Evolutionary conservation across 2,113 vertebrate species (phyloP), one percentile per base, ranked within the genome.

Genomic region (Taxidea taxus): DNA sequence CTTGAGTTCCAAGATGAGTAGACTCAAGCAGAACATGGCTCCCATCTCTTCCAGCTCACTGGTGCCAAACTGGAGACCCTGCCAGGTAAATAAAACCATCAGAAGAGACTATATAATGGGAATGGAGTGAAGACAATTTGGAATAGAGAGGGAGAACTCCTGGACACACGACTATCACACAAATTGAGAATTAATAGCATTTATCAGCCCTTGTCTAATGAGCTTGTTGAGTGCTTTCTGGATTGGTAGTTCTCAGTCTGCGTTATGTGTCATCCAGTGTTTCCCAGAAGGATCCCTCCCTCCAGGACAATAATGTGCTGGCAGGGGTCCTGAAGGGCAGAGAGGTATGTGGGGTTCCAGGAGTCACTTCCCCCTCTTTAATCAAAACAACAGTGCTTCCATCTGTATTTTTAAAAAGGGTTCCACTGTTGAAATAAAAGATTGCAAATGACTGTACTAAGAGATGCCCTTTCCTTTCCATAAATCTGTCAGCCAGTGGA

Each of bases 1-100:
- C 95, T 99, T 99, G 78, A 98, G 99, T 58, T 99, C 98, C 90
- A 99, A 95, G 60, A 99, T 98, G 58, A 99, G 98, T 60, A 99
- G 98, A 85, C 99, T 99, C 91, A 99, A 98, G 98, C 99, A 99
- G 97, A 99, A 99, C 96, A 99, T 99, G 97, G 98, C 96, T 29
- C 99, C 99, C 99, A 99, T 99, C 97, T 99, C 99, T 95, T 99
- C 99, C 94, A 99, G 97, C 95, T 99, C 99, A 49, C 97, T 94
- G 0, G 99, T 99, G 84, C 99, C 99, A 31, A 98, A 98, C 97
- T 99, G 99, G 72, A 99, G 96, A 23, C 99, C 99, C 99, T 99
- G 98, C n/a, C 7, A 4, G 84, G 81, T 42, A 98, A 84, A 97
- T 4, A 93, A 18, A 97, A 47, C 21, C 96, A 56, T 70, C 82